A percentile compares a stretch with the other conserved stretches of the same genome.
phyloP scores from a whole-genome alignment of 2,113 vertebrate species.

The Caloenas nicobarica region DNA sequence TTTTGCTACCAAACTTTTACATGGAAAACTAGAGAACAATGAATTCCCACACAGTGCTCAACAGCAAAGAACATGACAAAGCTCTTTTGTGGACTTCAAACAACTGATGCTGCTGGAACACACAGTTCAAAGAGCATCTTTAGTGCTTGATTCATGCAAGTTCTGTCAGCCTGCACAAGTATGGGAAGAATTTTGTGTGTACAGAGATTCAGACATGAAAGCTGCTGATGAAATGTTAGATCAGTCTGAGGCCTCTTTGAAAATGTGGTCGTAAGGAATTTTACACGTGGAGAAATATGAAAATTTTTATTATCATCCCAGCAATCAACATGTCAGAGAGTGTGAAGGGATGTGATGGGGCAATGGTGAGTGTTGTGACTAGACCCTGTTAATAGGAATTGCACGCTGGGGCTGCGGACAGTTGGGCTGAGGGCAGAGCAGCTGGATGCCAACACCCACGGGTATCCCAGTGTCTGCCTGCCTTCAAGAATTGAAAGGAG shows the following conservation, averaged over 20 bases:
- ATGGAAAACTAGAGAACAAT: background rate
- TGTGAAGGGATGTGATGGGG: rapidly evolving
- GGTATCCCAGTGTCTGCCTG: background rate
- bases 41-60: background rate
- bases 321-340: background rate
- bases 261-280: background rate
- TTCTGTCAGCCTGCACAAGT: background rate
- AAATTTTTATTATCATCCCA: background rate
- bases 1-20: background rate
- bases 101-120: background rate
- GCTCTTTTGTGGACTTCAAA: background rate
- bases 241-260: background rate
- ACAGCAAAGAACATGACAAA: background rate
- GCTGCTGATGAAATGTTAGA: background rate
- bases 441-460: background rate
- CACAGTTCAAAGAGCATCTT: background rate
- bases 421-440: background rate
- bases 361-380: background rate
- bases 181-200: background rate
- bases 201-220: background rate
- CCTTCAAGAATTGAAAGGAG: background rate
- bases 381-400: background rate
- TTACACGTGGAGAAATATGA: background rate
- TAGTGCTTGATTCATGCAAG: background rate
- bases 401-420: background rate